A percentile compares a stretch with the other conserved stretches of the same genome.
Conservation (phyloP, 2,888 invertebrate genomes). For the Ryuthela nishihirai region DNA sequence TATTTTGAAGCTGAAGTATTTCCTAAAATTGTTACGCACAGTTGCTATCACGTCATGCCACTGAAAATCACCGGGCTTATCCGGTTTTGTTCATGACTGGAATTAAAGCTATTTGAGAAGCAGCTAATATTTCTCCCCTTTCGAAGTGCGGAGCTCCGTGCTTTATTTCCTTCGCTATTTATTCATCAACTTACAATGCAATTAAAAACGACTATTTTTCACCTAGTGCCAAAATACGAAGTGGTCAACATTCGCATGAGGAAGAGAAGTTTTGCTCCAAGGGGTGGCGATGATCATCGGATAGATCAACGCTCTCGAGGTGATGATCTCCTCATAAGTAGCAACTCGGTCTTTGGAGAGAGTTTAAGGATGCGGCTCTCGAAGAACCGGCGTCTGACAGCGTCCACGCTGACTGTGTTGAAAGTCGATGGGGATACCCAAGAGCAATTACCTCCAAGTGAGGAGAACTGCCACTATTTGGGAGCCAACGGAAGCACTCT, state of each 20-base stretch:
- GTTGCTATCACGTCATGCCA: too few relatives aligned
- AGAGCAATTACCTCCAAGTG: background rate
- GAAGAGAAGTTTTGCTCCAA: background rate
- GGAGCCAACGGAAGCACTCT: slow-evolving; percentile 17
- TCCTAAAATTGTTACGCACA: too few relatives aligned
- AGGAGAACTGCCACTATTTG: slow-evolving; percentile 15
- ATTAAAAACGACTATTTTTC: too few relatives aligned
- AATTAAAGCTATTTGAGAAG: too few relatives aligned
- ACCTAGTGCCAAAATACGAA: slow-evolving; percentile 29
- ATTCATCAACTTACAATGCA: too few relatives aligned
- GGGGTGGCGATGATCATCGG: background rate
- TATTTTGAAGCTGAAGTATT: too few relatives aligned
- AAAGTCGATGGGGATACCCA: slow-evolving; percentile 4
- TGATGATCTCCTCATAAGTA: background rate
- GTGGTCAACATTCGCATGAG: slow-evolving; percentile 17
- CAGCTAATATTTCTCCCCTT: too few relatives aligned
- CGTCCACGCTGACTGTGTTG: slow-evolving; percentile 17
- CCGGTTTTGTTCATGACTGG: too few relatives aligned
- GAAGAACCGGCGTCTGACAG: slow-evolving; percentile 10
- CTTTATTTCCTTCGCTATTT: too few relatives aligned
- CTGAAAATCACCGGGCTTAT: too few relatives aligned
- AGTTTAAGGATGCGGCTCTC: slow-evolving; percentile 17
- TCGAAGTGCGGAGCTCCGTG: too few relatives aligned
- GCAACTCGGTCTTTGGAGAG: slow-evolving; percentile 24
- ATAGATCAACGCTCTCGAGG: background rate